These are phyloP conservation scores for Drosophila robusta DNA, from an alignment of 2,888 invertebrate species.

Conservation along the genomic window DNA sequence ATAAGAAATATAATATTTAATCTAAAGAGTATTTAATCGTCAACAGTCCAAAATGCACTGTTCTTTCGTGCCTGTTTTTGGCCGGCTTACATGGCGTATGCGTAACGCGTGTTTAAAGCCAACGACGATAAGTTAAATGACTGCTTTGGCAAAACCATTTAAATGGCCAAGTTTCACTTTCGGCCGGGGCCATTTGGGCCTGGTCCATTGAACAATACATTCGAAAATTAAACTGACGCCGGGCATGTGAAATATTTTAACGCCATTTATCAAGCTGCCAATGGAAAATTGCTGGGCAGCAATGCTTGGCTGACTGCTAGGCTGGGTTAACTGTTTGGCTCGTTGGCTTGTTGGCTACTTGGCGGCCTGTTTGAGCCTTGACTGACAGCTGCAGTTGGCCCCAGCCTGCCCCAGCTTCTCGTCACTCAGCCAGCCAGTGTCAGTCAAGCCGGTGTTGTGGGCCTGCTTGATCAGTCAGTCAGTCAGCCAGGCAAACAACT, in stretches of 20 bases:
- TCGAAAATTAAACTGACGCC: conserved; percentile 55
- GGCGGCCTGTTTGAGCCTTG: conserved; percentile 57
- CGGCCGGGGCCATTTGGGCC: conserved; percentile 12
- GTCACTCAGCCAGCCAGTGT: conserved; percentile 29
- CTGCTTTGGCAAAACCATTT: conserved; percentile 13
- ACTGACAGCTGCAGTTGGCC: conserved; percentile 57
- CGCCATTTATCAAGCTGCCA: conserved; percentile 75
- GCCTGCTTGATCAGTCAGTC: conserved; percentile 36
- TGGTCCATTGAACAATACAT: conserved; percentile 43
- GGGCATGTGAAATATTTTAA: conserved; percentile 71
- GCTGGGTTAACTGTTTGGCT: conserved; percentile 7
- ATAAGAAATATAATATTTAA: not conserved
- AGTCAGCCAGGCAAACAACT: conserved; percentile 30
- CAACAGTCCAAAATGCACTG: not conserved
- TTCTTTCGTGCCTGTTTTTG: not conserved
- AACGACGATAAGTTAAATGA: conserved; percentile 37
- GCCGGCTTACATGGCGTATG: conserved; percentile 38
- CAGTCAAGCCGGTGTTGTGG: conserved; percentile 1
- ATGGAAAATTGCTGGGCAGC: conserved; percentile 48
- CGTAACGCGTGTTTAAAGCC: conserved; percentile 35
- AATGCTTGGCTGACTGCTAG: conserved; percentile 20
- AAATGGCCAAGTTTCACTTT: conserved; percentile 51
- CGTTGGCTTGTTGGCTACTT: conserved; percentile 44
- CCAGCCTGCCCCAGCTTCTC: conserved; percentile 26
- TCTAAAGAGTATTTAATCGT: conserved; percentile 1